These are phyloP conservation scores for Gymnocephalus cernua DNA, from an alignment of 2,113 vertebrate species.

Conservation along the genomic window DNA sequence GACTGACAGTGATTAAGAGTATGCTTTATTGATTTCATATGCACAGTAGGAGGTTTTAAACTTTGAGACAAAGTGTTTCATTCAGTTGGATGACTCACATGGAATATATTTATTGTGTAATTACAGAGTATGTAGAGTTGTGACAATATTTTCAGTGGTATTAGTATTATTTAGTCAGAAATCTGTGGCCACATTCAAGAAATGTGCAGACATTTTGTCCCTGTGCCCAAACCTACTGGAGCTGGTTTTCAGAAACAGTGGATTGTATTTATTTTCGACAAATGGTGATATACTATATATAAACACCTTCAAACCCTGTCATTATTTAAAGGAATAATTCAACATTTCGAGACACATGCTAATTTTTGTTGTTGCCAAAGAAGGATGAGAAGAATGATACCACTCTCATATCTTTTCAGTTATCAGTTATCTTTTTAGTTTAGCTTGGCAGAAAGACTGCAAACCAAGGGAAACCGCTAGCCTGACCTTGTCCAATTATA, in stretches of 20 bases:
- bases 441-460: neutral
- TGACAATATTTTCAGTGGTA: conserved; percentile 2
- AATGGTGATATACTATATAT: neutral
- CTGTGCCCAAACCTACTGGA: neutral
- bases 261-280: neutral
- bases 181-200: neutral
- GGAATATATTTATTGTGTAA: conserved; percentile 6
- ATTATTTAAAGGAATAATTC: neutral
- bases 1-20: conserved; percentile 16
- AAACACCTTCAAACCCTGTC: neutral
- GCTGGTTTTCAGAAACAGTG: neutral
- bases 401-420: neutral
- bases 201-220: neutral
- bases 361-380: neutral
- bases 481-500: neutral
- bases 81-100: conserved; percentile 12
- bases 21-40: conserved; percentile 44
- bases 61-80: conserved; percentile 19
- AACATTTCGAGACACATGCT: neutral
- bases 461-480: neutral
- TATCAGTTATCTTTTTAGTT: too few relatives aligned
- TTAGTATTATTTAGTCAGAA: neutral
- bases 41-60: conserved; percentile 27
- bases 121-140: neutral
- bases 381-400: neutral